phyloP scores from a whole-genome alignment of 2,888 invertebrate genomes.

The Germaria angustata region DNA sequence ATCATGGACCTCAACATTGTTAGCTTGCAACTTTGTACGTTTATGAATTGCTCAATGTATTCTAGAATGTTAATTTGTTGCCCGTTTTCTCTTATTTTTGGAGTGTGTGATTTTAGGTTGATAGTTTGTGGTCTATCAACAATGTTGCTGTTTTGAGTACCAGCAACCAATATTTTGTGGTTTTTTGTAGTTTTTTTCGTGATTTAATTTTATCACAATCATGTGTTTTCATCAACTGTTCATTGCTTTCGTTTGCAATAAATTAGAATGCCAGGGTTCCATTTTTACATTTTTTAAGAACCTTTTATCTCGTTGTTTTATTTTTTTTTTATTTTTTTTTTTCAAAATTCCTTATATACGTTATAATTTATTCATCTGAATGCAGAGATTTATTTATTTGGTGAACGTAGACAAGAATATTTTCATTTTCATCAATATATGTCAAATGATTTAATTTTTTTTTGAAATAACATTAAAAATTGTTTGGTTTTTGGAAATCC shows the following conservation, averaged over 20 bases:
- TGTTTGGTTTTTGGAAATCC: slow-evolving; percentile 18
- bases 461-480: neutral
- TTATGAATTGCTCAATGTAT: neutral
- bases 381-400: slow-evolving; percentile 24
- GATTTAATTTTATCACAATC: slow-evolving; percentile 36
- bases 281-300: neutral
- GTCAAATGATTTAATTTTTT: neutral
- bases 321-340: neutral
- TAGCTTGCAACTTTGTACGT: neutral
- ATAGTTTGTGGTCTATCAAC: slow-evolving; percentile 42
- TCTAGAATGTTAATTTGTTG: slow-evolving; percentile 12
- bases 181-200: neutral
- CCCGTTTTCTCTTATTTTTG: neutral
- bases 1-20: slow-evolving; percentile 30
- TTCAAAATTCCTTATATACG: slow-evolving; percentile 17
- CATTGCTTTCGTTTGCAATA: neutral
- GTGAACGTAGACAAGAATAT: neutral
- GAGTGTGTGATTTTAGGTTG: slow-evolving; percentile 32
- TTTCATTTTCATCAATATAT: slow-evolving; percentile 2
- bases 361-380: slow-evolving; percentile 30
- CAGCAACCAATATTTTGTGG: slow-evolving; percentile 25
- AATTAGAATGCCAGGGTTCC: neutral
- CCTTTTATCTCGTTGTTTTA: neutral
- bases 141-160: slow-evolving; percentile 40
- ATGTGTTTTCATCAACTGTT: slow-evolving; percentile 26